Base-by-base conservation (phyloP, 2,797 vertebrate genomes). In the Protosalanx chinensis region DNA sequence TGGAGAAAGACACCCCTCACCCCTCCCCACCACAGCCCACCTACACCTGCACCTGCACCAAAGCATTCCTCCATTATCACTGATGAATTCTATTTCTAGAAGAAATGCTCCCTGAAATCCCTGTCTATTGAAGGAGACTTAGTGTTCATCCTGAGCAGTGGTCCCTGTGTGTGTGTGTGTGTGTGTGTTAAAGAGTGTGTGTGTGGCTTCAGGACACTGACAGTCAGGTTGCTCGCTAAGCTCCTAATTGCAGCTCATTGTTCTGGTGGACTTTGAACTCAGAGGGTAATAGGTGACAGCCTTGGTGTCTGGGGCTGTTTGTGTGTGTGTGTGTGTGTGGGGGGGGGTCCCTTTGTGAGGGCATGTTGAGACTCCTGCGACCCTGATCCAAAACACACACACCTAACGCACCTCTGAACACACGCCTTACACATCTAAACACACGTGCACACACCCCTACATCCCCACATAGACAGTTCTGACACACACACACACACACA, bases 231-330 rank as follows among this genome's bases (percentile, higher is more conserved):
- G 85, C 87, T 75, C 65, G 76, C 83, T 88, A 92, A 93, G 88
- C 91, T 83, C 79, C 87, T 91, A 91, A 92, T 91, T 88, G 88
- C 77, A 76, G 67, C 37, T 67, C 80, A 90, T 93, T 91, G 88
- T 91, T 82, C 79, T 82, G 77, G 5, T 79, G 88, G 80, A 90
- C 92, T 93, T 93, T 93, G 91, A 93, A 92, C 87, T 87, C 73
- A 68, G 65, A 77, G 61, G 71, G 78, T 73, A 80, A 76, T 74
- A 80, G 77, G 80, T 85, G 86, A 87, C 87, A 89, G 82, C 83
- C 51, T 86, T 76, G 68, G 74, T 73, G 80, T 84, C 41, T 51
- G 64, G 64, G 64, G 5, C 37, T 23, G 23, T 6, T 41, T 41
- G 23, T 27, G 57, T 57, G 56, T 57, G 56, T 57, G 56, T 59